phyloP scores from a whole-genome alignment of 2,888 invertebrate genomes.

The Loripinus fragilis region DNA sequence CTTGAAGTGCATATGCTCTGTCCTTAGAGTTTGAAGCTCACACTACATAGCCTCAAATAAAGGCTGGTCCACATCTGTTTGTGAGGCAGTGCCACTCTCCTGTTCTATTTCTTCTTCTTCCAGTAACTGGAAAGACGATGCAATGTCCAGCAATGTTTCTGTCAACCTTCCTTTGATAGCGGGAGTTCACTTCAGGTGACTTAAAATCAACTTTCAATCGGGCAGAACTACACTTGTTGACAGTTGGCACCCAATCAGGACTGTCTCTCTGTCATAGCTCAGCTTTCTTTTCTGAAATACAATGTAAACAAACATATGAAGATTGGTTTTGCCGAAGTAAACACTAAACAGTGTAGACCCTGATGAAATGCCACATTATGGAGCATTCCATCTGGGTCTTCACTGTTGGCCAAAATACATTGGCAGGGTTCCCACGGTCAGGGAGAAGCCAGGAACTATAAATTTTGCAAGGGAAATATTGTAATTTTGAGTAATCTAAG shows the following conservation, averaged over 20 bases:
- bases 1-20: slow-evolving; percentile 1
- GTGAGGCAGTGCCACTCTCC: slow-evolving; percentile 4
- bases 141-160: slow-evolving; percentile 26
- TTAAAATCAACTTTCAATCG: slow-evolving; percentile 11
- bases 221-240: slow-evolving; percentile 18
- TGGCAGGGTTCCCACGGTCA: not conserved
- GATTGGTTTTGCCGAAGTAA: no score
- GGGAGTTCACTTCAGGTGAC: slow-evolving; percentile 20
- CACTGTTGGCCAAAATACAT: not conserved
- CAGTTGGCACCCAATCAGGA: slow-evolving; percentile 26
- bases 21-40: slow-evolving; percentile 13
- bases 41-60: slow-evolving; percentile 14
- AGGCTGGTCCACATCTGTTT: slow-evolving; percentile 7
- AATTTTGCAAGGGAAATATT: no score
- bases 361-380: no score
- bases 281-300: slow-evolving; percentile 2
- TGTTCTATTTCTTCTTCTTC: not conserved
- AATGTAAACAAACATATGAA: not conserved
- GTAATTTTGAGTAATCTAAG: no score
- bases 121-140: not conserved
- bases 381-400: no score
- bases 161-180: slow-evolving; percentile 18
- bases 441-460: not conserved
- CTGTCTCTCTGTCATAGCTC: slow-evolving; percentile 15
- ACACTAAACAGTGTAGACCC: no score